These are phyloP conservation scores for Erpobdella octoculata DNA, from an alignment of 2,888 invertebrate species.

Conservation along the genomic window DNA sequence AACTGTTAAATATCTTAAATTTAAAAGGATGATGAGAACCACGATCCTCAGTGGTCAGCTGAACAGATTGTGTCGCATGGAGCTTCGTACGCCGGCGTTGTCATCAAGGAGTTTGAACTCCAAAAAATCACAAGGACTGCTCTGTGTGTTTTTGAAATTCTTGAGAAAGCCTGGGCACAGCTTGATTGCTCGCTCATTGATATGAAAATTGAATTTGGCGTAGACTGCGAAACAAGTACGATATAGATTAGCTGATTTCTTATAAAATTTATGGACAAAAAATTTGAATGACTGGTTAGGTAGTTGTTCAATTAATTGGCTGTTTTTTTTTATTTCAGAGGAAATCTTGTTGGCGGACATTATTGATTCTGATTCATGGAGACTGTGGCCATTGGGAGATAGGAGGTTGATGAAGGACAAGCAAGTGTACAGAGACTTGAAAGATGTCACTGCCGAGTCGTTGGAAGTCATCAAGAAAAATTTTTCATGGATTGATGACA, in stretches of 20 bases:
- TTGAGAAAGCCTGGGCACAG: slow-evolving; percentile 86
- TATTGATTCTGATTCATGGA: slow-evolving; percentile 96
- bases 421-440: slow-evolving; percentile 86
- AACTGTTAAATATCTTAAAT: neutral
- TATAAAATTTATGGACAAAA: neutral
- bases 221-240: slow-evolving; percentile 38
- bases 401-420: slow-evolving; percentile 93
- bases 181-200: slow-evolving; percentile 86
- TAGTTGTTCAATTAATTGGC: no score
- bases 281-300: no score
- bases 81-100: slow-evolving; percentile 68
- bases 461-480: slow-evolving; percentile 82
- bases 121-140: slow-evolving; percentile 80
- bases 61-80: slow-evolving; percentile 81
- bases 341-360: slow-evolving; percentile 87
- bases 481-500: slow-evolving; percentile 84
- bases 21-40: slow-evolving; percentile 84
- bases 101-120: slow-evolving; percentile 64
- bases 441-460: slow-evolving; percentile 72
- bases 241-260: neutral
- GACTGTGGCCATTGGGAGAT: slow-evolving; percentile 93
- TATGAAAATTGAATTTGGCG: slow-evolving; percentile 70
- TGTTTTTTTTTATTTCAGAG: slow-evolving; percentile 56
- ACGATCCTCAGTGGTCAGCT: slow-evolving; percentile 95
- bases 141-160: slow-evolving; percentile 78